Evolutionary conservation across 2,797 vertebrate genomes (phyloP).

Genomic region (Coilia nasus): DNA sequence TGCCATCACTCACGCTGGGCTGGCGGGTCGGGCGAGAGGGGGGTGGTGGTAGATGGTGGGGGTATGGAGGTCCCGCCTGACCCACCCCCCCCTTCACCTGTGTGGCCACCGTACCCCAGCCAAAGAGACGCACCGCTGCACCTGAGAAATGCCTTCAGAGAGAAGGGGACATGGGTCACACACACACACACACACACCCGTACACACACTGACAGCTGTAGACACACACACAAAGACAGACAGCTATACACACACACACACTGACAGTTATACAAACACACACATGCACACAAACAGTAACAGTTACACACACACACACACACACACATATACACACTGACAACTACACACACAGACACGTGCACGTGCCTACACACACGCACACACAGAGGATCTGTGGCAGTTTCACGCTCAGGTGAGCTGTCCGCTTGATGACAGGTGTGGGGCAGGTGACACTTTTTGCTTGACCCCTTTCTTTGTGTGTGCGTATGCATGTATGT

Average conservation of each 20-base stretch:
- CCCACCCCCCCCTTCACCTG: conserved; percentile 56
- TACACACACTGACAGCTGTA: conserved; percentile 27
- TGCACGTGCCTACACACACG: conserved; percentile 20
- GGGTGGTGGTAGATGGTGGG: background rate
- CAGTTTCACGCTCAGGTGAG: conserved; percentile 38
- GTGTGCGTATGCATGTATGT: background rate
- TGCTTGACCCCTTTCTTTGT: conserved; percentile 34
- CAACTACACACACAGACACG: conserved; percentile 28
- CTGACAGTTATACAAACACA: no score
- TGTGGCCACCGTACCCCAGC: background rate
- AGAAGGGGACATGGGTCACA: conserved; percentile 27
- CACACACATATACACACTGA: conserved; percentile 27
- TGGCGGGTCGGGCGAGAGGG: conserved; percentile 38
- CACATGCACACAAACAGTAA: background rate
- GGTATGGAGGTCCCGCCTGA: conserved; percentile 49
- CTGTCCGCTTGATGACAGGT: conserved; percentile 42
- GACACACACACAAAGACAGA: conserved; percentile 19
- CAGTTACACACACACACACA: conserved; percentile 32
- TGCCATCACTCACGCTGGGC: conserved; percentile 68
- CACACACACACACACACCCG: conserved; percentile 19
- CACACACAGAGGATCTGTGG: conserved; percentile 21
- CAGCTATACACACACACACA: conserved; percentile 24
- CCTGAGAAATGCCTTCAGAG: conserved; percentile 69
- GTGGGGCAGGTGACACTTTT: conserved; percentile 34
- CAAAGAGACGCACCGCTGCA: conserved; percentile 62